Base-by-base conservation (phyloP, 2,797 vertebrate species). In the Phyllotis vaccarum region DNA sequence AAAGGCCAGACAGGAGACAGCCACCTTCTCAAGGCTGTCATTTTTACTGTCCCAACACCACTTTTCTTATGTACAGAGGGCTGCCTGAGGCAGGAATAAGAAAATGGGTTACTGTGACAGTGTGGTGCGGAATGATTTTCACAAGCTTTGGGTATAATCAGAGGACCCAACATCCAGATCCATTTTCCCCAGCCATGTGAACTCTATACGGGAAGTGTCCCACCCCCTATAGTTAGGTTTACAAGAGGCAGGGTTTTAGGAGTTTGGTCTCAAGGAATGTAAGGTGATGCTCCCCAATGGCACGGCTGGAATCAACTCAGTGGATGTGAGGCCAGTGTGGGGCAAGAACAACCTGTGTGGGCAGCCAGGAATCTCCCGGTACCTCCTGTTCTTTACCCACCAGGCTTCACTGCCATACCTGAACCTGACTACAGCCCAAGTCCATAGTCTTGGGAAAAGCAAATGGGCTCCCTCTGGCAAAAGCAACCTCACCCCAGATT, bases 181-280 rank as follows among this genome's bases (percentile, higher is more conserved):
- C 40, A 24, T 6, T 27, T 37, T 6, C 22, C 80, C 64, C 0
- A 9, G 34, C n/a, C 29, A 17, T 2, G 31, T 40, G 4, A 13
- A 37, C 54, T 17, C 12, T 1, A 29, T 76, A n/a, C 0, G 40
- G 19, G 9, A 43, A 0, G 5, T 1, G 1, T 17, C 13, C 7
- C 11, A 14, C 37, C 12, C 58, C 56, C 66, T 13, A 22, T 1
- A n/a, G 46, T 52, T 56, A 31, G 62, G 46, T 29, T 83, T 56
- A n/a, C 56, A 68, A 17, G 81, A 83, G 19, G 58, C 92, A 75
- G 83, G 75, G 29, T 79, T 78, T 54, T 10, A 62, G 64, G 43
- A 21, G 24, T 22, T 49, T 46, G 2, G 49, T 58, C 22, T 79
- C 81, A 64, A 66, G 72, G 37, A 74, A 60, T 17, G 24, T 27